Conservation (phyloP, 2,113 vertebrate species). For the Holacanthus passer region DNA sequence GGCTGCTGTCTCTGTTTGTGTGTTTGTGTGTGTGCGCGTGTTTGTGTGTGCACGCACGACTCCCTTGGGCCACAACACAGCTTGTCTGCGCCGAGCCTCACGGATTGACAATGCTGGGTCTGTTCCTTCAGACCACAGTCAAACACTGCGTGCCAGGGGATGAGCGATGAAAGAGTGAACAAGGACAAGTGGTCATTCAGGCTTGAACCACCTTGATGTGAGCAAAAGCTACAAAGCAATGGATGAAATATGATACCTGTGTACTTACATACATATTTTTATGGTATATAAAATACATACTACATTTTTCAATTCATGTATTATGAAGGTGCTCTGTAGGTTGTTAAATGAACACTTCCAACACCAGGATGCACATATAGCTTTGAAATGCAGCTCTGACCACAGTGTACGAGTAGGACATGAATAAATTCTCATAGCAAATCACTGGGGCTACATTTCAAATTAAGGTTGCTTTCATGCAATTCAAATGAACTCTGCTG, state of each 20-base stretch:
- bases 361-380: not conserved
- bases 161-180: conserved; percentile 24
- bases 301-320: not conserved
- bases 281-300: too few relatives aligned
- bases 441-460: not conserved
- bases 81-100: conserved; percentile 49
- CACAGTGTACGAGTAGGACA: not conserved
- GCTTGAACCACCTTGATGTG: conserved; percentile 25
- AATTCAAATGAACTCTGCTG: not conserved
- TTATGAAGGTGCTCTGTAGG: not conserved
- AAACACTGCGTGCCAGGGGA: conserved; percentile 33
- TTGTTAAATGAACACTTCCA: not conserved
- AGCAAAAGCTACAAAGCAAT: not conserved
- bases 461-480: not conserved
- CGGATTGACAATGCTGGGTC: conserved; percentile 50
- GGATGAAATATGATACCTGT: not conserved
- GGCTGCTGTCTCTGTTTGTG: conserved; percentile 47
- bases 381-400: not conserved
- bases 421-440: not conserved
- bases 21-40: conserved; percentile 2
- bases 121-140: conserved; percentile 58
- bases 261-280: not conserved
- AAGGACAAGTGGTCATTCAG: conserved; percentile 50
- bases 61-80: conserved; percentile 53
- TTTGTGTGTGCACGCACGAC: conserved; percentile 11